Percentiles rank a stretch among this genome's conserved stretches.
phyloP scores from a whole-genome alignment of 2,888 invertebrate species.

The Sylvicola fuscatus region DNA sequence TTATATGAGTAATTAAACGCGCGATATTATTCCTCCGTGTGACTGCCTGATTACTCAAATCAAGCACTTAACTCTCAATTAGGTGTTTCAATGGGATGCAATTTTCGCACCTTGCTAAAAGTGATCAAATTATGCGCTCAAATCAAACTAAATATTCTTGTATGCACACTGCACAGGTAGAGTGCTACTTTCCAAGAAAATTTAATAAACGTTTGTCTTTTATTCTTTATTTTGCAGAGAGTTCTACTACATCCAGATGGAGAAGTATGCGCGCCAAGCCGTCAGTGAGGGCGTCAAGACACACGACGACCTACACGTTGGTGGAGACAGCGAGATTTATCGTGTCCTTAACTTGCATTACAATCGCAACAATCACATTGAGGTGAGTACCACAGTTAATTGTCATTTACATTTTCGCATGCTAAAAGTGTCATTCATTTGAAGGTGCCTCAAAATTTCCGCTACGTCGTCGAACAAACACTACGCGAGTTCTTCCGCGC shows the following conservation, averaged over 20 bases:
- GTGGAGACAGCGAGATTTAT: conserved; percentile 91
- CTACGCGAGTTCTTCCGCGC: conserved; percentile 98
- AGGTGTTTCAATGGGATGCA: too few relatives aligned
- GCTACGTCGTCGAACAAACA: conserved; percentile 93
- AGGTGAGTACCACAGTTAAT: conserved; percentile 15
- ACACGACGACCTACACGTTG: conserved; percentile 83
- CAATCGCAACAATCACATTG: conserved; percentile 64
- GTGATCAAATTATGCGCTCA: too few relatives aligned
- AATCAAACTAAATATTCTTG: too few relatives aligned
- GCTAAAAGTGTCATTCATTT: conserved; percentile 4
- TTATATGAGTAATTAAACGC: too few relatives aligned
- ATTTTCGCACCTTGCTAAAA: too few relatives aligned
- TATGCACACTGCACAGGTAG: too few relatives aligned
- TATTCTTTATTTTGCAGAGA: conserved; percentile 60
- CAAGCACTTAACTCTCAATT: too few relatives aligned
- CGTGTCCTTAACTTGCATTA: conserved; percentile 96
- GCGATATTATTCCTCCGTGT: too few relatives aligned
- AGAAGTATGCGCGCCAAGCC: conserved; percentile 97
- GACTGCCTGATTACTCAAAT: too few relatives aligned
- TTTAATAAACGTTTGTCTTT: conserved; percentile 4
- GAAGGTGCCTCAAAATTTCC: conserved; percentile 94
- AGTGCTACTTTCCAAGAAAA: not conserved
- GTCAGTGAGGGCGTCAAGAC: conserved; percentile 90
- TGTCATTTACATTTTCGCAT: conserved; percentile 8
- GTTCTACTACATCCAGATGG: conserved; percentile 99